Evolutionary conservation across 2,113 vertebrate species (phyloP).

Genomic region (Thunnus maccoyii): DNA sequence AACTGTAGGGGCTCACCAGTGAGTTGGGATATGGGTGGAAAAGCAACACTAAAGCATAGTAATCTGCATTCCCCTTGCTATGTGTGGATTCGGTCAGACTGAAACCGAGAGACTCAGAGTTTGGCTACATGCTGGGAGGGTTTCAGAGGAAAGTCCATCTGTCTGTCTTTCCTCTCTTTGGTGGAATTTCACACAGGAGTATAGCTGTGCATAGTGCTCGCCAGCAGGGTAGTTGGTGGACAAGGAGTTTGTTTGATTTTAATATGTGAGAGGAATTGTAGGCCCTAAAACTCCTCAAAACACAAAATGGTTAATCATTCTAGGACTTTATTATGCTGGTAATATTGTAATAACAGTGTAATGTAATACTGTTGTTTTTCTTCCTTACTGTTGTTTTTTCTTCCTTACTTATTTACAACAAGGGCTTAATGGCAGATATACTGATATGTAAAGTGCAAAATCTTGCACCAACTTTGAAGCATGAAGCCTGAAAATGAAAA

Average conservation of each 20-base stretch:
- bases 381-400: too few species aligned
- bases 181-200: slow-evolving; percentile 51
- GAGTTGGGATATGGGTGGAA: slow-evolving; percentile 16
- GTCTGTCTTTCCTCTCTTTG: slow-evolving; percentile 52
- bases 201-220: neutral
- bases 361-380: neutral
- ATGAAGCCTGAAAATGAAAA: neutral
- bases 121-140: slow-evolving; percentile 50
- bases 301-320: too few species aligned
- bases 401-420: too few species aligned
- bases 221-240: slow-evolving; percentile 33
- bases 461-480: neutral
- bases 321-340: too few species aligned
- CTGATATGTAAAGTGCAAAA: too few species aligned
- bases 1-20: neutral
- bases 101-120: slow-evolving; percentile 46
- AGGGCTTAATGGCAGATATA: too few species aligned
- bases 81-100: slow-evolving; percentile 51
- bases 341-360: neutral
- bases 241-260: slow-evolving; percentile 5
- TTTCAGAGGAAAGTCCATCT: slow-evolving; percentile 77
- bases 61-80: slow-evolving; percentile 35
- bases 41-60: slow-evolving; percentile 25
- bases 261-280: neutral
- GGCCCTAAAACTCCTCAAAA: neutral